Evolutionary conservation across 2,888 invertebrate species (phyloP), one percentile per base, ranked within the genome.

Genomic region (Drosophila eohydei): DNA sequence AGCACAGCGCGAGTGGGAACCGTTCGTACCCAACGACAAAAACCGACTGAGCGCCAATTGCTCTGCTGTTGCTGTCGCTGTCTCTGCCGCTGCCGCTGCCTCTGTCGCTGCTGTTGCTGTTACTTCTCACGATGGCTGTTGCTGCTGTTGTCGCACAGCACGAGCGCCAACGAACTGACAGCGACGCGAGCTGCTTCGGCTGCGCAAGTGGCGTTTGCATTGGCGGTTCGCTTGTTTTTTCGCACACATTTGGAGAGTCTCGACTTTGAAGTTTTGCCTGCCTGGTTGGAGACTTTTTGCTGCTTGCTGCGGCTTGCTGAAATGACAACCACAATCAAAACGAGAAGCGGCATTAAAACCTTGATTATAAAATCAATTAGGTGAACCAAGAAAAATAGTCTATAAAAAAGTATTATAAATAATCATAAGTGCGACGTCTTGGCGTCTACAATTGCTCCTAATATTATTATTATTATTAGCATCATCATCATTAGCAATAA

Each of bases 351-450:
- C 74, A 75, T 78, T 77, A 86, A 88, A 89, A 77, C 84, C 89
- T 84, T 84, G 84, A 83, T 89, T 87, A 87, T 89, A 81, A 81
- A 87, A 81, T 89, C 89, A 84, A 87, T 87, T 84, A 88, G 83
- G 66, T 71, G 56, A 56, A 61, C 72, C n/a, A 50, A 52, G 50
- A 60, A 57, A 50, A 63, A 48, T 38, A 57, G 4, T 30, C 9
- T 41, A 41, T 32, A 40, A 50, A 46, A 56, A 32, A 21, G 52
- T 57, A 46, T 71, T 48, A 71, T 54, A 54, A 50, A 63, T 51
- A 62, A 56, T 32, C 50, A 32, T 40, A 67, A 50, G 62, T 41
- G 52, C 26, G 56, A 44, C 73, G 78, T 78, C 74, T 67, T 36
- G 55, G 26, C 60, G 59, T 62, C 74, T 46, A n/a, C 57, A 30